Evolutionary conservation across 2,888 invertebrate species (phyloP).

Genomic region (Lasioglossum oenotherae): DNA sequence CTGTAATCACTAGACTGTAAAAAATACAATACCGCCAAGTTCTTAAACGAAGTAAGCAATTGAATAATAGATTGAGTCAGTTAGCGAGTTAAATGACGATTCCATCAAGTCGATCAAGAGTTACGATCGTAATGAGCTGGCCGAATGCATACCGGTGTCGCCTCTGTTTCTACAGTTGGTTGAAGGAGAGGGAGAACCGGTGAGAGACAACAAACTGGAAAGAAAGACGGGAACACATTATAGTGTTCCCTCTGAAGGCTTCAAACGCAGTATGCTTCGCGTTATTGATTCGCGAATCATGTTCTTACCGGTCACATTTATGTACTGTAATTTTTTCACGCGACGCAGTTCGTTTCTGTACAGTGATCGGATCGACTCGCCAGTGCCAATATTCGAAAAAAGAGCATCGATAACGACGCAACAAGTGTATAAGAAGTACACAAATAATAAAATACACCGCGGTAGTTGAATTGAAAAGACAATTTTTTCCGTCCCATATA

Average conservation of each 20-base stretch:
- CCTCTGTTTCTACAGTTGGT: conserved; percentile 23
- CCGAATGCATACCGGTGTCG: conserved; percentile 48
- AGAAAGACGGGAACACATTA: conserved; percentile 41
- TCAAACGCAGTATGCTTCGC: conserved; percentile 44
- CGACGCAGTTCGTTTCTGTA: background rate
- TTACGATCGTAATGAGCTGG: conserved; percentile 38
- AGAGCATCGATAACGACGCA: background rate
- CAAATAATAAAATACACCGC: background rate
- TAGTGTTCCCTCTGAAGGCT: conserved; percentile 39
- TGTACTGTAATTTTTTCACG: background rate
- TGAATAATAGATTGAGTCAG: too few species aligned
- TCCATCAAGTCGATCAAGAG: conserved; percentile 15
- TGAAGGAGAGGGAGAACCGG: conserved; percentile 42
- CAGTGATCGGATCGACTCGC: background rate
- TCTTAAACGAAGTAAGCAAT: too few species aligned
- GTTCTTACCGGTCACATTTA: background rate
- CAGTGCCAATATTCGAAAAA: background rate
- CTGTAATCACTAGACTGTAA: too few species aligned
- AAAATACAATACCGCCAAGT: background rate
- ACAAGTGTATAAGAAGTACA: background rate
- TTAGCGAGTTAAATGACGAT: background rate
- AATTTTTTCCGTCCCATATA: background rate
- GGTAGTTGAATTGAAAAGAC: background rate
- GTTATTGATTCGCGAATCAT: conserved; percentile 41
- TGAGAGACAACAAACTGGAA: conserved; percentile 33